Evolutionary conservation across 2,797 vertebrate species (phyloP), one percentile per base, ranked within the genome.

Genomic region (Serranus cabrilla): DNA sequence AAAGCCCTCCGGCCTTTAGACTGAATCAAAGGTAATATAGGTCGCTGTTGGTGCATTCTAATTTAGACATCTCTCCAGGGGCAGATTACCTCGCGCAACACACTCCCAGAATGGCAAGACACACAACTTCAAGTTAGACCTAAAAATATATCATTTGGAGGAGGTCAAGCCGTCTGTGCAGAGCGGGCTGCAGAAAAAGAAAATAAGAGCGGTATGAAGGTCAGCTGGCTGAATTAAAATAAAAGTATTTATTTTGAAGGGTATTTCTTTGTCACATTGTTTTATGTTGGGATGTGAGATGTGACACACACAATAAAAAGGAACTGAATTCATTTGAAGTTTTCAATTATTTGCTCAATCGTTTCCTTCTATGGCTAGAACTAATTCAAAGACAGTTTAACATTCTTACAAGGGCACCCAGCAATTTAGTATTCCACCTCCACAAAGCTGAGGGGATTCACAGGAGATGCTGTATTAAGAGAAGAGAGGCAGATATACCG

Each of bases 11-110:
- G 84, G 87, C 78, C 84, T 67, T 77, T 57, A 68, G 85, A 78
- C 80, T 84, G 81, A 90, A 89, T 92, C 88, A 81, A 83, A 92
- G 89, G 77, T 92, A 91, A 94, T 88, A 73, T 91, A 83, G 92
- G 90, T 93, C 90, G 71, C 82, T 83, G 89, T 89, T 83, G 84
- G 80, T 77, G 87, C 69, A 72, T 93, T 90, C 90, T 92, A 92
- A 94, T 93, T 94, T 85, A 84, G 87, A 92, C 71, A 43, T 85
- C 78, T 89, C 88, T 87, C 80, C 81, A 49, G 91, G 91, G 88
- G 71, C 60, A 87, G 85, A 92, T 92, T 93, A 93, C 80, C 74
- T 62, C 40, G 56, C 74, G 86, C 75, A 89, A 83, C 81, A 82
- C 78, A 70, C 69, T 78, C 76, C 71, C 64, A 75, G 51, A 73